A percentile compares a stretch with the other conserved stretches of the same genome.
Evolutionary conservation across 2,888 invertebrate genomes (phyloP).

Genomic region (Drosophila melanosoma): DNA sequence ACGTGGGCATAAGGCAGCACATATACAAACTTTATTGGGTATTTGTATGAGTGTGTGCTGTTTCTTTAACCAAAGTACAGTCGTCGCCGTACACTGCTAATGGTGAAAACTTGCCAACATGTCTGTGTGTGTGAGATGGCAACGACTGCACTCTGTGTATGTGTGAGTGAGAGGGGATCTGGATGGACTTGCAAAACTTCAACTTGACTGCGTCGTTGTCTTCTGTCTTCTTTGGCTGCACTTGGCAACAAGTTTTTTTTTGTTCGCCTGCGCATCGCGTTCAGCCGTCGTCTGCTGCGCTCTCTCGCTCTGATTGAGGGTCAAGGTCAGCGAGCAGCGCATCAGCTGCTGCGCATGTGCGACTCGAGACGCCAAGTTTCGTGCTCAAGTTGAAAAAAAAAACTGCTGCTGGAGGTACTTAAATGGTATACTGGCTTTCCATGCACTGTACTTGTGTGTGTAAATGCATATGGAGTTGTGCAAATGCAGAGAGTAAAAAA

Average conservation of each 20-base stretch:
- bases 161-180: not conserved
- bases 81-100: conserved; percentile 67
- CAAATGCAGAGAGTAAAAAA: conserved; percentile 4
- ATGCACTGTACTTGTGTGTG: conserved; percentile 21
- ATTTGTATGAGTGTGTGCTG: conserved; percentile 30
- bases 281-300: conserved; percentile 34
- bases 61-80: conserved; percentile 68
- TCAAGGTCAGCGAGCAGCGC: conserved; percentile 72
- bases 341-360: conserved; percentile 80
- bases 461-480: not conserved
- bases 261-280: conserved; percentile 37
- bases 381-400: conserved; percentile 10
- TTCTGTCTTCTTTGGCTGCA: conserved; percentile 49
- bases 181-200: conserved; percentile 39
- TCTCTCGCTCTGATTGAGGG: conserved; percentile 68
- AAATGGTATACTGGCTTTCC: conserved; percentile 13
- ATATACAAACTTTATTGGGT: conserved; percentile 16
- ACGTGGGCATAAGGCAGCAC: conserved; percentile 36
- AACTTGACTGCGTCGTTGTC: conserved; percentile 54
- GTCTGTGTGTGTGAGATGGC: conserved; percentile 24
- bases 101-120: conserved; percentile 73
- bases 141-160: conserved; percentile 32
- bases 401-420: conserved; percentile 15
- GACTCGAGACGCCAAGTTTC: conserved; percentile 35
- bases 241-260: conserved; percentile 71